Percentiles rank a stretch among this genome's conserved stretches.
Evolutionary conservation across 2,888 invertebrate species (phyloP).

Genomic region (Tenthredo livida): DNA sequence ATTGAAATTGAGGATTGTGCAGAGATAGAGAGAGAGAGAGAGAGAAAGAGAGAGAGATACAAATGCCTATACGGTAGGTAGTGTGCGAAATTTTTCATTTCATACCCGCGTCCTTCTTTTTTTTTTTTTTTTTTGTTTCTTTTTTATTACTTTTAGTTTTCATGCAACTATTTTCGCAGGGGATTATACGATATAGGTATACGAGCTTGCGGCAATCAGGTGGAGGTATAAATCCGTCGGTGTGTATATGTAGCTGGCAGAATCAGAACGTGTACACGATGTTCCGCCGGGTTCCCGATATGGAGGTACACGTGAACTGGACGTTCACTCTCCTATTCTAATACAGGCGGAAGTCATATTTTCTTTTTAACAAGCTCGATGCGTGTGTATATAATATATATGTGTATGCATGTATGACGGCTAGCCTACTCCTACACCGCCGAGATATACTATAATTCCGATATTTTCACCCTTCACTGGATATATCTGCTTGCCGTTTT

Average conservation of each 20-base stretch:
- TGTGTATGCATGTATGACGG: no score
- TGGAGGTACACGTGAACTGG: conserved; percentile 54
- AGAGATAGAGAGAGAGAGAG: not conserved
- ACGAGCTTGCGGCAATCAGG: conserved; percentile 18
- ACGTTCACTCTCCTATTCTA: conserved; percentile 66
- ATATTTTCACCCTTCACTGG: conserved; percentile 7
- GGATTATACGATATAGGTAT: not conserved
- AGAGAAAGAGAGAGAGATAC: not conserved
- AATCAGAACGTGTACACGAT: conserved; percentile 44
- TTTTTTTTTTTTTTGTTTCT: not conserved
- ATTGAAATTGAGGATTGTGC: not conserved
- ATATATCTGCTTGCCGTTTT: not conserved
- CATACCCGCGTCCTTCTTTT: no score
- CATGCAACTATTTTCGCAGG: not conserved
- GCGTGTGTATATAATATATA: not conserved
- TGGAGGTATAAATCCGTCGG: conserved; percentile 42
- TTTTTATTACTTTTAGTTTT: not conserved
- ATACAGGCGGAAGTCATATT: conserved; percentile 67
- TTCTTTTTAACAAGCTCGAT: conserved; percentile 59
- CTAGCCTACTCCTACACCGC: not conserved
- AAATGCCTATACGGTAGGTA: no score
- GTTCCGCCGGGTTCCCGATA: conserved; percentile 40
- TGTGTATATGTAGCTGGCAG: conserved; percentile 41
- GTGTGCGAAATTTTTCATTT: no score
- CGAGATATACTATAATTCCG: conserved; percentile 11